Conservation (phyloP, 2,888 invertebrate genomes). For the Timema cristinae region DNA sequence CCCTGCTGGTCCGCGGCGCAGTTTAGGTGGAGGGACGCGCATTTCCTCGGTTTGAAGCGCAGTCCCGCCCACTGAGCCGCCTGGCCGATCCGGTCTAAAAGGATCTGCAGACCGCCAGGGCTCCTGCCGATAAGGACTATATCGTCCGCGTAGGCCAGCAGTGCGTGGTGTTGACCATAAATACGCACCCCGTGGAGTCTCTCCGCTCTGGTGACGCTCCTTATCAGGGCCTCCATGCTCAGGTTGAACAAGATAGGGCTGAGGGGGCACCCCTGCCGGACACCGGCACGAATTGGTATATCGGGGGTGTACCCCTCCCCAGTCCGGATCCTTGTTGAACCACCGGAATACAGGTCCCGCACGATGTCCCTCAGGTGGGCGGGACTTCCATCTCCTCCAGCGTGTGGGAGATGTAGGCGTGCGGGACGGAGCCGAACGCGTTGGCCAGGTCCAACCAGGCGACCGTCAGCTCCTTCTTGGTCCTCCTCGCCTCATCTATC, state of each 20-base stretch:
- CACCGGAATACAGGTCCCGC: slow-evolving; percentile 6
- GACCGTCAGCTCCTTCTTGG: slow-evolving; percentile 17
- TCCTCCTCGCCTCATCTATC: slow-evolving; percentile 33
- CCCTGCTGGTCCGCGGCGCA: background rate
- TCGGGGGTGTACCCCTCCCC: slow-evolving; percentile 8
- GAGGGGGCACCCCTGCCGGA: slow-evolving; percentile 40
- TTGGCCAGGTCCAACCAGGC: slow-evolving; percentile 39
- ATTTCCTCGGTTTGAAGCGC: slow-evolving; percentile 38
- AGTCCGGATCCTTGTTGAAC: background rate
- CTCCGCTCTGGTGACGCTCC: background rate
- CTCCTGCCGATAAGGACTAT: slow-evolving; percentile 27
- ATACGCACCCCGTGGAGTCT: slow-evolving; percentile 5
- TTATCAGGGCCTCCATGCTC: slow-evolving; percentile 35
- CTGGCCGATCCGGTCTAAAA: slow-evolving; percentile 16
- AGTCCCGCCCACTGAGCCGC: slow-evolving; percentile 33
- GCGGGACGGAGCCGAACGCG: slow-evolving; percentile 42
- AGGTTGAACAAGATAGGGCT: slow-evolving; percentile 41
- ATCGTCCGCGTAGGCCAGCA: slow-evolving; percentile 36
- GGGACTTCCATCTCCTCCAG: background rate
- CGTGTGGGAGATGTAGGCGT: background rate
- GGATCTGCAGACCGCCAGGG: slow-evolving; percentile 25
- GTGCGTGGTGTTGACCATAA: slow-evolving; percentile 19
- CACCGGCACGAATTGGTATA: slow-evolving; percentile 17
- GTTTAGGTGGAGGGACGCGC: slow-evolving; percentile 34
- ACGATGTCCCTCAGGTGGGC: background rate